Base-by-base conservation (phyloP, 2,113 vertebrate species). In the human region DNA sequence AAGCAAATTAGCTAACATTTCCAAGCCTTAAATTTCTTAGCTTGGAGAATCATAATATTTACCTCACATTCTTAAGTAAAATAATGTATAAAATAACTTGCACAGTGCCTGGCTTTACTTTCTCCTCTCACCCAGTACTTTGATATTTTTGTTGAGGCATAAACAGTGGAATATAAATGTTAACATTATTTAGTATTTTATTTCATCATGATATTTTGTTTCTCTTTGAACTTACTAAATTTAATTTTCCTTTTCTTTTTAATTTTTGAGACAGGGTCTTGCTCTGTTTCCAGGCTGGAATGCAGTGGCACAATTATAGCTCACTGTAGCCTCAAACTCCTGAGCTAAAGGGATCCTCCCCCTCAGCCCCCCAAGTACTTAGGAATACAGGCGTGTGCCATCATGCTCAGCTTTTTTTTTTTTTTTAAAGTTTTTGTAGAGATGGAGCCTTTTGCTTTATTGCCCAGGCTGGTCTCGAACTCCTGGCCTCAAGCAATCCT, bases 1-100 rank as follows among this genome's bases (percentile, higher is more conserved):
- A 92, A 48, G 32, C 27, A 95, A 81, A 38, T 86, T 80, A 45
- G 23, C 80, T 93, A 50, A 79, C 16, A 6, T 96, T 12, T 66
- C 27, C 32, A 50, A 91, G 20, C 13, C 57, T 94, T 82, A 43
- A 13, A 85, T 96, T 89, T 94, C 50, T 97, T 55, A 27, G 9
- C 40, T 52, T 10, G 10, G 20, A 78, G 68, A 81, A 57, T 48
- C 22, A 14, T 23, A 68, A 43, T 75, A 70, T 68, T 72, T 73
- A 52, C 30, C 23, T 95, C 79, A 95, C 25, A 84, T 55, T 13
- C 6, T 68, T 82, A 93, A 86, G 40, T 92, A 93, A 92, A 82
- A 75, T 82, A 50, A 61, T 43, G 81, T 76, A 20, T 72, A 81
- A 73, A 76, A 3, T 91, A 25, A 45, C 2, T 94, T 97, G 10